Evolutionary conservation across 2,888 invertebrate genomes (phyloP), one percentile per base, ranked within the genome.

Genomic region (Gisinianus flammeolus): DNA sequence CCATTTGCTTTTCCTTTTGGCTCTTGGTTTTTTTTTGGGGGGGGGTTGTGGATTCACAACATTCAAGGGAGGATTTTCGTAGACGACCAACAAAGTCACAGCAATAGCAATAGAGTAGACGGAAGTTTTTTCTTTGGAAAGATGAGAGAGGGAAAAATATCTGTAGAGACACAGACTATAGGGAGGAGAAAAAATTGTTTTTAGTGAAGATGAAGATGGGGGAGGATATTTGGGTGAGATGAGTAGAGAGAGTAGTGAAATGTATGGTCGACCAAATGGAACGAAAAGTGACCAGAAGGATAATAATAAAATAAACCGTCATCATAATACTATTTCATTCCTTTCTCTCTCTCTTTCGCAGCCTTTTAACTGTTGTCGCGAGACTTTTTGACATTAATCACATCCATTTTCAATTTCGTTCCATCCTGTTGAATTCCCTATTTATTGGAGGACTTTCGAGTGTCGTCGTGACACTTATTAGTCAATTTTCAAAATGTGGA

Each of bases 321-420:
- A 72, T 72, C 72, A 58, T 58, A 31, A 72, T 58, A 28, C 24
- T 72, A 72, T 72, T 72, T 72, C 31, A 72, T 58, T 35, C 35
- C 35, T 8, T 35, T 35, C 12, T 12, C 35, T 35, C 5, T 35
- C 5, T 35, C 35, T 12, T 35, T 8, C 35, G 28, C 52, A 24
- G 64, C 28, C 44, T 26, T 66, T 66, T 28, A 74, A 66, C 52
- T 35, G 2, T 56, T 74, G 74, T 74, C 64, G 44, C 66, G 28
- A 74, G 66, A 74, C 64, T 74, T 66, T 64, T 66, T 62, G 74
- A 74, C 74, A 62, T 52, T 74, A 74, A 74, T 74, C 66, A 66
- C 74, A 8, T 52, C 74, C 52, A 74, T 66, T 74, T 74, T 74
- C 66, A 64, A 74, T 74, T 74, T 74, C 74, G 74, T 74, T 74